Evolutionary conservation across 2,113 vertebrate genomes (phyloP).

Genomic region (Tichodroma muraria): DNA sequence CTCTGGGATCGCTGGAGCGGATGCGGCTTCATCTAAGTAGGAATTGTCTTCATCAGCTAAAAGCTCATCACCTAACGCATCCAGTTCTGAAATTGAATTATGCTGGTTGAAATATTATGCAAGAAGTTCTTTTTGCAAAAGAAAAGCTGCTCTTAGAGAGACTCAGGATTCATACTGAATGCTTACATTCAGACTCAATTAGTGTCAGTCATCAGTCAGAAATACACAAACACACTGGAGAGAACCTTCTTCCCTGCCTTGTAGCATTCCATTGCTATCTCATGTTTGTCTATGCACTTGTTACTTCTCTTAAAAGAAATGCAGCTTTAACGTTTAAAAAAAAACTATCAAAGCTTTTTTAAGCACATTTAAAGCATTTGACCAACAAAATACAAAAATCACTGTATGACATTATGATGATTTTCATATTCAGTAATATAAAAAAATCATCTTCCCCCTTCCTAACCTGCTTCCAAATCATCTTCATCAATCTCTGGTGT

Average conservation of each 20-base stretch:
- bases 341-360: background rate
- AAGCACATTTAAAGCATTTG: background rate
- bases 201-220: too few relatives aligned
- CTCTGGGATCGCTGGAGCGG: slow-evolving; percentile 91
- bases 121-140: background rate
- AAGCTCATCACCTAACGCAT: slow-evolving; percentile 92
- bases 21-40: slow-evolving; percentile 91
- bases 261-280: background rate
- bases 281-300: background rate
- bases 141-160: background rate
- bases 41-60: slow-evolving; percentile 93
- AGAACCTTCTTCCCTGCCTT: background rate
- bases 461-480: slow-evolving; percentile 91
- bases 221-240: background rate
- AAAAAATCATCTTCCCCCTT: background rate
- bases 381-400: background rate
- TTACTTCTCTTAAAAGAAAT: background rate
- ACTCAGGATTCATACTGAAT: background rate
- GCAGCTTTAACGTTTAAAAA: background rate
- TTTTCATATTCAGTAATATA: background rate
- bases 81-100: slow-evolving; percentile 79
- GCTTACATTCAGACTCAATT: background rate
- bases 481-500: slow-evolving; percentile 95
- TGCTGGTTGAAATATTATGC: background rate
- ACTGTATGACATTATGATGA: background rate